Evolutionary conservation across 2,797 vertebrate genomes (phyloP), one percentile per base, ranked within the genome.

Genomic region (Pampus argenteus): DNA sequence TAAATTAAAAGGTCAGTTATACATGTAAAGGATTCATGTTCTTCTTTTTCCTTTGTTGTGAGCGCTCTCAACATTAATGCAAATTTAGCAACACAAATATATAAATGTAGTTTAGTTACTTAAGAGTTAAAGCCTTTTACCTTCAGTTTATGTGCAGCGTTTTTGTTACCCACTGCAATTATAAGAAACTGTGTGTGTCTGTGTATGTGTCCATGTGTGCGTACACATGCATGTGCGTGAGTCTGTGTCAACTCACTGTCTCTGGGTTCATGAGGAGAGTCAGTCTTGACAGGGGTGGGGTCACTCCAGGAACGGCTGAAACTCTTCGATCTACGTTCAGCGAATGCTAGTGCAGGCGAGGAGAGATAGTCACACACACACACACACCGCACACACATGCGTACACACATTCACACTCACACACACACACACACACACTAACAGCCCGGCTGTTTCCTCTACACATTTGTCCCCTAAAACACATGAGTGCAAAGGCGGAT

Each of bases 231-330:
- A 22, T 5, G 51, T 81, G 78, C 47, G 55, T 55, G 66, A 51
- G 26, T 81, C 73, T 51, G 78, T 73, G 72, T 89, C 75, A 92
- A 98, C 97, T 96, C 96, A 99, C 98, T 98, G 95, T 97, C 97
- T 97, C 93, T 96, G 92, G 96, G 95, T 82, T 98, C 96, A 88
- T 96, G 95, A 88, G 96, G 93, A 91, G 96, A 94, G 88, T 99
- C 97, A 88, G 94, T 95, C 95, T 98, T 96, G 95, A 97, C 94
- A 83, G 98, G 98, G 89, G 97, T 99, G 81, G 98, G 97, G 93
- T 99, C 98, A 89, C 97, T 99, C 98, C 97, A 99, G 95, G 98
- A 99, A 89, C 97, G 95, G 96, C 95, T 98, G 96, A 99, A 99
- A 96, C 97, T 99, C 93, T 97, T 97, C 95, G 97, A 96, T 91